Base-by-base conservation (phyloP, 2,113 vertebrate species). In the Oncorhynchus clarkii region DNA sequence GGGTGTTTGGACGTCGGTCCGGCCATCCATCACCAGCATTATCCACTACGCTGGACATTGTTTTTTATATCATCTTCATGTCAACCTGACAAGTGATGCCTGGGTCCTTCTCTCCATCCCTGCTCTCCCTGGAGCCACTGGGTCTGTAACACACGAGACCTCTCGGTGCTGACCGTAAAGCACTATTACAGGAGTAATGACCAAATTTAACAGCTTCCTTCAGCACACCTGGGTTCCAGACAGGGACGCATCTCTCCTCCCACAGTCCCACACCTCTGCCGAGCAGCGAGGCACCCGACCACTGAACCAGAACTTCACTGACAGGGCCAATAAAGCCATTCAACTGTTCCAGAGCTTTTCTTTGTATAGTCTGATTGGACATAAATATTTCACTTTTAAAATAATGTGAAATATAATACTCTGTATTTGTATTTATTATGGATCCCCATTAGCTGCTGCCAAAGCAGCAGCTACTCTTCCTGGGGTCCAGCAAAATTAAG, bases 161-260 rank as follows among this genome's bases (percentile, higher is more conserved):
- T 86, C 68, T 81, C 81, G 20, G 81, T 87, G 77, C 60, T 64
- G 88, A 86, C 85, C 86, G 82, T 87, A 87, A 87, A 84, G 80
- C 85, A 79, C 87, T 81, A 90, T 92, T 88, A 88, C 78, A 86
- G 82, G 86, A 92, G 86, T 89, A 91, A 92, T 92, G 90, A 91
- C 82, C 87, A 90, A 88, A 91, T 90, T 89, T 88, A 92, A 89
- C 90, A 89, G 86, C 89, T 89, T 87, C 79, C 85, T 85, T 88
- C 84, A 48, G 84, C 89, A 88, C 90, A 91, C 90, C 91, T 90
- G 90, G 89, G 89, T 85, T 87, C 89, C 84, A 81, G 78, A 80
- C 72, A 81, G 82, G 78, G 71, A 80, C 80, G 82, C 90, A 88
- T 90, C 90, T 90, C 90, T 88, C 85, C 83, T 82, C 67, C 83